phyloP scores from a whole-genome alignment of 2,888 invertebrate species.

The Orchestes rusci region DNA sequence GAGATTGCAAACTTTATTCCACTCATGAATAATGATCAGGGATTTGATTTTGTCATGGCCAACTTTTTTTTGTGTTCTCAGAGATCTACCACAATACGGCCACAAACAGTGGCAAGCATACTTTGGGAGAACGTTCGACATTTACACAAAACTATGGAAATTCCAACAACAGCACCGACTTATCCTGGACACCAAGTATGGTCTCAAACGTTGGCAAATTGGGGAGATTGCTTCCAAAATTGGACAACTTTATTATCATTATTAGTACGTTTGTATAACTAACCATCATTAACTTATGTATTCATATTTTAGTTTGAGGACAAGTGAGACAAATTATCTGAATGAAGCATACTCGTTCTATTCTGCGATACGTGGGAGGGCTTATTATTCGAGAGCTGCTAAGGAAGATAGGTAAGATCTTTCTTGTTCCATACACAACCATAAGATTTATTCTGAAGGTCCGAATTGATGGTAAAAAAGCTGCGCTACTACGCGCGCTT shows the following conservation, averaged over 20 bases:
- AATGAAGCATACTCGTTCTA: slow-evolving; percentile 96
- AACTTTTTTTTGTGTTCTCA: too few relatives aligned
- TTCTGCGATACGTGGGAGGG: slow-evolving; percentile 86
- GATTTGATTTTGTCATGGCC: background rate
- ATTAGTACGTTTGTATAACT: slow-evolving; percentile 67
- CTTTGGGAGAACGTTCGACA: slow-evolving; percentile 94
- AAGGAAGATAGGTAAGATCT: slow-evolving; percentile 73
- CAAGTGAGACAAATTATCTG: slow-evolving; percentile 93
- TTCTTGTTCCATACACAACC: background rate
- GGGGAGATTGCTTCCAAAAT: slow-evolving; percentile 98
- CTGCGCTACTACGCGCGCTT: slow-evolving; percentile 91
- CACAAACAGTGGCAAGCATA: slow-evolving; percentile 98
- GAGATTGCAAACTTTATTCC: background rate
- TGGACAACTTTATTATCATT: slow-evolving; percentile 96
- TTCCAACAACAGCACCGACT: slow-evolving; percentile 95
- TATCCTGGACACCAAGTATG: slow-evolving; percentile 86
- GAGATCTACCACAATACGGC: slow-evolving; percentile 94
- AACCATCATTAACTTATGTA: background rate
- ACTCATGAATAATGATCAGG: background rate
- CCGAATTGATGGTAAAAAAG: slow-evolving; percentile 96
- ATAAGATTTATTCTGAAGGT: slow-evolving; percentile 38
- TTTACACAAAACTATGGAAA: slow-evolving; percentile 96
- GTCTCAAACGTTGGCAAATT: slow-evolving; percentile 95
- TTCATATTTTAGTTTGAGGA: slow-evolving; percentile 67
- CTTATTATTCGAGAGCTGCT: slow-evolving; percentile 88